These are phyloP conservation scores for Thymelicus lineola DNA, from an alignment of 2,888 invertebrate species.

Conservation along the genomic window DNA sequence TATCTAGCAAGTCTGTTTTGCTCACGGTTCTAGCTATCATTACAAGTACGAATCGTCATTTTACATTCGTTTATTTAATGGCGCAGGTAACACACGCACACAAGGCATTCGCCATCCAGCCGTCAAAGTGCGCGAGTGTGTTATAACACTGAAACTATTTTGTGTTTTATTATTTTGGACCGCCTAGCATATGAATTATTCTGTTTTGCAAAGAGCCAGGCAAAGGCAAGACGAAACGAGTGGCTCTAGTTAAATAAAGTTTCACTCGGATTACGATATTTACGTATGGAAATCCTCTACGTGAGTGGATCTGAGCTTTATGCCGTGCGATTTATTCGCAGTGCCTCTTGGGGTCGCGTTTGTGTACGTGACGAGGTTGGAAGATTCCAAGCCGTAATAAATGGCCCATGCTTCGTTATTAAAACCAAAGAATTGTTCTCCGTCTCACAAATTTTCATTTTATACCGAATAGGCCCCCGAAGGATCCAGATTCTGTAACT, in stretches of 20 bases:
- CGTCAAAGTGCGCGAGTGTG: no score
- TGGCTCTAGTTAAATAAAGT: slow-evolving; percentile 34
- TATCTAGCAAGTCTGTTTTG: no score
- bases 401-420: slow-evolving; percentile 36
- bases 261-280: slow-evolving; percentile 36
- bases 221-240: slow-evolving; percentile 18
- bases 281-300: slow-evolving; percentile 37
- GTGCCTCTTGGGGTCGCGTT: slow-evolving; percentile 33
- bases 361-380: slow-evolving; percentile 29
- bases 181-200: neutral
- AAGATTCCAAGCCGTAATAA: slow-evolving; percentile 23
- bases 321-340: slow-evolving; percentile 31
- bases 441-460: slow-evolving; percentile 15
- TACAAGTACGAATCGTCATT: no score
- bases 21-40: no score
- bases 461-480: slow-evolving; percentile 8
- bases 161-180: slow-evolving; percentile 1
- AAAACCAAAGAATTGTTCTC: slow-evolving; percentile 26
- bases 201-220: slow-evolving; percentile 6
- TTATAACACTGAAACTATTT: no score
- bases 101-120: no score
- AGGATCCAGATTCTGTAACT: slow-evolving; percentile 26
- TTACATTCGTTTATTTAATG: no score
- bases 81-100: no score
- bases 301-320: slow-evolving; percentile 32